These are phyloP conservation scores for Keiferia lycopersicella DNA, from an alignment of 2,888 invertebrate species.

Conservation along the genomic window DNA sequence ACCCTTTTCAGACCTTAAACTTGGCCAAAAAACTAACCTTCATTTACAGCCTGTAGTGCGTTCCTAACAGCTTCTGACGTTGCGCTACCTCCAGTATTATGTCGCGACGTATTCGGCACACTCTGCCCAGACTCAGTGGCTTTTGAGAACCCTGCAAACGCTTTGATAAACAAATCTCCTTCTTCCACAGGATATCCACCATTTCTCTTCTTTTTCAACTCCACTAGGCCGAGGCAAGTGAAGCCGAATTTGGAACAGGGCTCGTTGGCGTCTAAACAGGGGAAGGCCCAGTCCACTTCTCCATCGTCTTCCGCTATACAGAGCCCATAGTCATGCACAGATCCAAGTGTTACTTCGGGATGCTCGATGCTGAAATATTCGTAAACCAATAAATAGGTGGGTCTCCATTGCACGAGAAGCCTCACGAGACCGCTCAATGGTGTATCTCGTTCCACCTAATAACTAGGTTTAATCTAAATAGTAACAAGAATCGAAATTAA, in stretches of 20 bases:
- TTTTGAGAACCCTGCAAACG: conserved; percentile 64
- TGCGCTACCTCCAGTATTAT: conserved; percentile 71
- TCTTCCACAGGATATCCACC: conserved; percentile 52
- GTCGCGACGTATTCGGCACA: conserved; percentile 61
- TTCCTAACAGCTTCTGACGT: conserved; percentile 71
- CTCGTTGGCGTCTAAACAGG: conserved; percentile 93
- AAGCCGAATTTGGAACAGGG: conserved; percentile 97
- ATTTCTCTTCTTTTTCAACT: conserved; percentile 78
- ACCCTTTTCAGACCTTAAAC: background rate
- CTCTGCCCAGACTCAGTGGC: conserved; percentile 61
- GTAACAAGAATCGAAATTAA: too few species aligned
- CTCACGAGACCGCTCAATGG: too few species aligned
- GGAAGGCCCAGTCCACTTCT: conserved; percentile 96
- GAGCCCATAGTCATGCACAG: conserved; percentile 89
- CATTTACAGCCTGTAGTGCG: conserved; percentile 72
- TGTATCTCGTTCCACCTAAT: too few species aligned
- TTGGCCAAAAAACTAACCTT: conserved; percentile 51
- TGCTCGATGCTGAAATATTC: conserved; percentile 78
- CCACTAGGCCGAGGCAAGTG: conserved; percentile 92
- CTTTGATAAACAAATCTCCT: conserved; percentile 56
- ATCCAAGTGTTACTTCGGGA: conserved; percentile 83
- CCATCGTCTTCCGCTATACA: conserved; percentile 98
- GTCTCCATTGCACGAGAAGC: too few species aligned
- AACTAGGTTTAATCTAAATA: too few species aligned
- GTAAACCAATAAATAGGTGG: too few species aligned